Conservation (phyloP, 2,797 vertebrate species). For the Pelochelys cantorii region DNA sequence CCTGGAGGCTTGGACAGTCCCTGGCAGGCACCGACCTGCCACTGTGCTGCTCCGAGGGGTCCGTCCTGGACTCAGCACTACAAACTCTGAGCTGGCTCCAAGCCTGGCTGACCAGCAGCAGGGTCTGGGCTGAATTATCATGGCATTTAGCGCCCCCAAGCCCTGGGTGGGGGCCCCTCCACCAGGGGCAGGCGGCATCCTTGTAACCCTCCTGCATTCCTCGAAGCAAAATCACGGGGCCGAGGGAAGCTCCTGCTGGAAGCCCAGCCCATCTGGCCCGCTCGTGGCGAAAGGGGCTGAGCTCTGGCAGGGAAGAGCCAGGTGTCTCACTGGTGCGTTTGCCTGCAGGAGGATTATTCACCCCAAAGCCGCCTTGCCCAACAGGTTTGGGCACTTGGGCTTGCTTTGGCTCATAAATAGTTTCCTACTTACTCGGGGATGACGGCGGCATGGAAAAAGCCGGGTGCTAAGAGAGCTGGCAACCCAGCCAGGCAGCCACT, state of each 20-base stretch:
- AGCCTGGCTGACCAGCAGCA: neutral
- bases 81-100: neutral
- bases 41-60: neutral
- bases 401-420: conserved; percentile 38
- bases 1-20: neutral
- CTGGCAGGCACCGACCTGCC: neutral
- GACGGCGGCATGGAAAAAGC: neutral
- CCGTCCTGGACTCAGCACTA: neutral
- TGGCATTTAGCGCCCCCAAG: neutral
- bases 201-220: neutral
- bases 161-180: neutral
- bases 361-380: conserved; percentile 26
- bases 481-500: neutral
- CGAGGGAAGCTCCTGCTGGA: neutral
- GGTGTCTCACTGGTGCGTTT: neutral
- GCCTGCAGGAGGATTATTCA: conserved; percentile 55
- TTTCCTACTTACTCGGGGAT: neutral
- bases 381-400: conserved; percentile 65
- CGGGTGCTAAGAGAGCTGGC: neutral
- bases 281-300: fast-evolving
- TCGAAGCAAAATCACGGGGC: neutral
- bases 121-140: fast-evolving
- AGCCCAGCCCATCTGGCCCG: neutral
- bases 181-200: neutral
- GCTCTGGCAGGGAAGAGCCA: neutral